phyloP scores from a whole-genome alignment of 2,113 vertebrate species.

The Fregata magnificens region DNA sequence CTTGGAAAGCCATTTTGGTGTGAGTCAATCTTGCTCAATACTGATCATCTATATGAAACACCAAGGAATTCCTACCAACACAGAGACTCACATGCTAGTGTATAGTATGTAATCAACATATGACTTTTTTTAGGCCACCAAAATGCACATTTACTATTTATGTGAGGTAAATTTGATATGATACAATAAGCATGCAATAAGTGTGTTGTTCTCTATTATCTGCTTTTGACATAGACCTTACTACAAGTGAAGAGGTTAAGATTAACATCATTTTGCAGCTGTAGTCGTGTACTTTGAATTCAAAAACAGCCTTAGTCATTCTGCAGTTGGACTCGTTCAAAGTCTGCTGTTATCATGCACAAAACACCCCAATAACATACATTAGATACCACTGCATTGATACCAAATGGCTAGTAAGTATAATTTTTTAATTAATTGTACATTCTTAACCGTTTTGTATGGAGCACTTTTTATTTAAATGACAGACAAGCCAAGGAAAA shows the following conservation, averaged over 20 bases:
- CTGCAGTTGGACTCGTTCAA: not conserved
- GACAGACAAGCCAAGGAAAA: not conserved
- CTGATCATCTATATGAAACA: not conserved
- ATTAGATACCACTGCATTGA: not conserved
- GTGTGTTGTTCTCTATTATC: not conserved
- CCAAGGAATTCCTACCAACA: not conserved
- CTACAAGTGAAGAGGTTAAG: not conserved
- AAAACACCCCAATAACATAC: not conserved
- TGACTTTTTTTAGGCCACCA: not conserved
- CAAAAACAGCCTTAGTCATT: not conserved
- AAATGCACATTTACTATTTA: not conserved
- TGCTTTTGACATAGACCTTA: not conserved
- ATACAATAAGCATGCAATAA: not conserved
- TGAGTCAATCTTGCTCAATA: not conserved
- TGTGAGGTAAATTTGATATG: not conserved
- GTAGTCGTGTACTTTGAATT: not conserved
- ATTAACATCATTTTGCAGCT: not conserved
- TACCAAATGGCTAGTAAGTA: not conserved
- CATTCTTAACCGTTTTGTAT: not conserved
- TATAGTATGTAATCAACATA: not conserved
- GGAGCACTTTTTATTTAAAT: not conserved
- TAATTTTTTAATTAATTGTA: not conserved
- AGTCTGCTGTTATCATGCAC: not conserved
- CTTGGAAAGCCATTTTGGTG: not conserved
- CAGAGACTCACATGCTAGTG: not conserved